Base-by-base conservation (phyloP, 2,113 vertebrate species). In the Entelurus aequoreus region DNA sequence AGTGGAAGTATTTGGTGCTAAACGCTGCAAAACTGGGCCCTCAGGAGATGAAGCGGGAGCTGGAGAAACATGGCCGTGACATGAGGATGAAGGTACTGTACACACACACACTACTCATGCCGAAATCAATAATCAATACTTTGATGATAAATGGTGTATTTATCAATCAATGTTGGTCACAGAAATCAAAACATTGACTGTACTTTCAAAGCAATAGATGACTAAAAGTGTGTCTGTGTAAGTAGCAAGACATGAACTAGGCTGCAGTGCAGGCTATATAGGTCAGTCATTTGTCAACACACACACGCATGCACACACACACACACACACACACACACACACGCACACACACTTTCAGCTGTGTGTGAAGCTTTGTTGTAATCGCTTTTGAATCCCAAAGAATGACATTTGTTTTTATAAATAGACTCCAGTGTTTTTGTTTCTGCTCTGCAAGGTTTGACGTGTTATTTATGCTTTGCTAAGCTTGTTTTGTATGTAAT, bases 1-100 rank as follows among this genome's bases (percentile, higher is more conserved):
- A 97, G 67, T 99, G 96, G 96, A 96, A 94, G 80, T 92, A 97
- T 82, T 81, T 98, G 76, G 93, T 97, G 72, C 93, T 99, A 74
- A 98, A 93, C 0, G 88, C 92, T 2, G 86, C 92, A 37, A 91
- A 92, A 75, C 93, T 95, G 87, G 87, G 90, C 84, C 87, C 87
- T 53, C 86, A 92, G 1, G 96, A 99, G 76, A 90, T 94, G 82
- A 91, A 88, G 74, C 96, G 94, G 85, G 95, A 97, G 82, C 89
- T 99, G 88, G 96, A 99, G 90, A 96, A 96, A 64, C 95, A 94
- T 3, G 94, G 94, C 55, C 88, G 95, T 37, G 94, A 97, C 89
- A 94, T 99, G 94, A 93, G 95, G 77, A 97, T 96, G 95, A 98
- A 97, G 94, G 96, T 96, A 78, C n/a, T 15, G 11, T 9, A 4